Conservation (phyloP, 1,140 invertebrate genomes). For the Lepidurus arcticus region DNA sequence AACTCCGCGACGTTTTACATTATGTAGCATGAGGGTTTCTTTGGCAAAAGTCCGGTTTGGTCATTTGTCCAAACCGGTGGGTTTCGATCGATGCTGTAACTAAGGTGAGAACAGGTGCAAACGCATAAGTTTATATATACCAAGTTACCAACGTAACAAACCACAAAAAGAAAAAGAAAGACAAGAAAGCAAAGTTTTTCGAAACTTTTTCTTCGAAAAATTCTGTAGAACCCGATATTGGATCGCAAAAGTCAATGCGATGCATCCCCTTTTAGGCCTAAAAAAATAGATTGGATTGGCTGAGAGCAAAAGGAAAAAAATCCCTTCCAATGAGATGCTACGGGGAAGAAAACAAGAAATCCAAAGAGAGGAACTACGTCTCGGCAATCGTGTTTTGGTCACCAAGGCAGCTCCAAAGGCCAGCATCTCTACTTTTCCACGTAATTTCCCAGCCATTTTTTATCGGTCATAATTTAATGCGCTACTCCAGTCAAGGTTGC, state of each 20-base stretch:
- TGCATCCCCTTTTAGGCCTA: background rate
- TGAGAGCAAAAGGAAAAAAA: background rate
- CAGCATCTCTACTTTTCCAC: background rate
- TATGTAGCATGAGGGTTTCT: background rate
- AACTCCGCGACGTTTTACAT: no score
- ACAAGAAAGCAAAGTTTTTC: background rate
- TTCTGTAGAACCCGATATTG: background rate
- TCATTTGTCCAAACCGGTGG: conserved; percentile 2
- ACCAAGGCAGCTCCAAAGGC: conserved; percentile 9
- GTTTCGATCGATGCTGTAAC: background rate
- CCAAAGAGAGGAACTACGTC: background rate
- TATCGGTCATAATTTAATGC: conserved; percentile 1
- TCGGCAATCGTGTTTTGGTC: background rate
- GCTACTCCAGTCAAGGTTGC: background rate
- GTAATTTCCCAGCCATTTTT: background rate
- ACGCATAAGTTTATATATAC: background rate
- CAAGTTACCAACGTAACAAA: no score
- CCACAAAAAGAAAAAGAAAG: no score
- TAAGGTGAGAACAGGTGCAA: background rate
- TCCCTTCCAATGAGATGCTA: background rate
- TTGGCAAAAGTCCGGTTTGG: background rate
- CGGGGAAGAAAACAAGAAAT: background rate
- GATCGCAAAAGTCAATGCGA: background rate
- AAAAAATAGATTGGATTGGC: background rate
- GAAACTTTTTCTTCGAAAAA: background rate